Conservation (phyloP, 2,888 invertebrate genomes). For the Eilema depressum region DNA sequence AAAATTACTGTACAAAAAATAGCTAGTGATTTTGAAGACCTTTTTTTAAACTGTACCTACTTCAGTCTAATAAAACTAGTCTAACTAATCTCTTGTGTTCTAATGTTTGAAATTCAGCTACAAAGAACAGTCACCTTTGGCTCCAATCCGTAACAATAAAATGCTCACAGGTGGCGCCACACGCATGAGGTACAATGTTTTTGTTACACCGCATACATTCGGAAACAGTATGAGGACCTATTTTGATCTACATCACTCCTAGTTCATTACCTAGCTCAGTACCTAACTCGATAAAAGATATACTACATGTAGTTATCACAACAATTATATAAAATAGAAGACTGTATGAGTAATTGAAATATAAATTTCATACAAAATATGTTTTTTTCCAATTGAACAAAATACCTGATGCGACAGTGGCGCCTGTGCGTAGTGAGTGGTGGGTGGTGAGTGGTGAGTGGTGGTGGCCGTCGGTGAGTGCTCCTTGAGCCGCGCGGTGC, state of each 20-base stretch:
- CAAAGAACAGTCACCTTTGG: background rate
- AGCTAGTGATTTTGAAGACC: conserved; percentile 8
- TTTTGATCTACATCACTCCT: no score
- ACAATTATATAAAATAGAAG: no score
- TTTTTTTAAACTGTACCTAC: background rate
- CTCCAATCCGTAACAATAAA: background rate
- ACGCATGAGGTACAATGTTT: background rate
- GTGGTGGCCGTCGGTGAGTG: no score
- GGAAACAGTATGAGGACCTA: background rate
- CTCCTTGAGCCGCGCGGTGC: background rate
- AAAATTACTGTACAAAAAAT: background rate
- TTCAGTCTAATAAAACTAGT: conserved; percentile 28
- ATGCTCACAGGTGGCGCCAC: conserved; percentile 4
- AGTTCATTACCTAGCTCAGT: no score
- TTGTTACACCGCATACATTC: background rate
- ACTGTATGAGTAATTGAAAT: no score
- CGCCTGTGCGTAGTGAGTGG: no score
- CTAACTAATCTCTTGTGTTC: conserved; percentile 43
- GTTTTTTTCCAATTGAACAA: no score
- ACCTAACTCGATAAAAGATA: no score
- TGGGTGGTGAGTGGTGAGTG: no score
- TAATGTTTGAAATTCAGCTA: conserved; percentile 17
- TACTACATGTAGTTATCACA: no score
- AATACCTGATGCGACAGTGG: background rate
- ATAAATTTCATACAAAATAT: no score